Evolutionary conservation across 2,888 invertebrate species (phyloP).

Genomic region (Cephalotes varians): DNA sequence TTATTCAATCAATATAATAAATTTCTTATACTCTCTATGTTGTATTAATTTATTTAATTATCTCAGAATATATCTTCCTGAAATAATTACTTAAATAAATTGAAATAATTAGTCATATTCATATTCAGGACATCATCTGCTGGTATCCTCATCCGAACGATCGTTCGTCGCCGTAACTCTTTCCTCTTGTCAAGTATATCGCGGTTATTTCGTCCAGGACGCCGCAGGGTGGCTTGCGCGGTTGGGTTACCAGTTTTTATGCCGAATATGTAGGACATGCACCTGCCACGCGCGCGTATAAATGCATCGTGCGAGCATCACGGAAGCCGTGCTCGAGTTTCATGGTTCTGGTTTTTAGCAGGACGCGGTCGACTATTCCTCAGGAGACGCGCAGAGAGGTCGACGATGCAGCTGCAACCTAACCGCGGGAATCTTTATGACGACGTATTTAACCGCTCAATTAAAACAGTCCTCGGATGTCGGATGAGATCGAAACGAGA

Average conservation of each 20-base stretch:
- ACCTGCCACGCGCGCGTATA: conserved; percentile 73
- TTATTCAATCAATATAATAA: neutral
- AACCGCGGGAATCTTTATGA: conserved; percentile 71
- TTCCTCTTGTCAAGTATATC: conserved; percentile 38
- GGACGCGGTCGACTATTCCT: conserved; percentile 53
- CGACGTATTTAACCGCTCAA: conserved; percentile 73
- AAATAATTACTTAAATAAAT: neutral
- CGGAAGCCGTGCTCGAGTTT: conserved; percentile 73
- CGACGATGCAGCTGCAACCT: conserved; percentile 66
- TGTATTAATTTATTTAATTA: neutral
- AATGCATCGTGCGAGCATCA: conserved; percentile 26
- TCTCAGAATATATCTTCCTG: neutral
- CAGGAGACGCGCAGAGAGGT: neutral
- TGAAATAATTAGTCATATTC: conserved; percentile 12
- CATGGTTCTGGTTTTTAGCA: conserved; percentile 74
- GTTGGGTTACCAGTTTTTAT: conserved; percentile 78
- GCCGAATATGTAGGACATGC: conserved; percentile 78
- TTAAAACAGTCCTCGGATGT: conserved; percentile 66
- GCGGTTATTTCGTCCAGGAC: conserved; percentile 48
- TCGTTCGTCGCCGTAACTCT: neutral
- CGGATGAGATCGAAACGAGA: conserved; percentile 52
- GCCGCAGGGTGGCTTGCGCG: conserved; percentile 50
- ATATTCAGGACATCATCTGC: too few relatives aligned
- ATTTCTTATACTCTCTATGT: too few relatives aligned
- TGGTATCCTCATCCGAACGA: neutral